Base-by-base conservation (phyloP, 1,140 invertebrate species). In the Helicoverpa zea region DNA sequence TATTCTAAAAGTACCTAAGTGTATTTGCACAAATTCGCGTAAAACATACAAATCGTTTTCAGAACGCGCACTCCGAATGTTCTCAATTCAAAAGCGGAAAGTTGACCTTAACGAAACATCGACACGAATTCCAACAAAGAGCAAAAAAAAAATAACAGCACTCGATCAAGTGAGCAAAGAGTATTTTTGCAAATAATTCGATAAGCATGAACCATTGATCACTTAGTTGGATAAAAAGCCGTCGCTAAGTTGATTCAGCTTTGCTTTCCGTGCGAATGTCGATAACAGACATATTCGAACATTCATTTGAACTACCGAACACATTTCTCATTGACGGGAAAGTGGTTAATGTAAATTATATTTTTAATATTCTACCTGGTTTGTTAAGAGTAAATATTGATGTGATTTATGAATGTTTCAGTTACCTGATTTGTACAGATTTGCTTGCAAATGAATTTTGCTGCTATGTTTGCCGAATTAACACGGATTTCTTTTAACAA, bases 231-330 rank as follows among this genome's bases (percentile, higher is more conserved):
- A 47, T 70, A 68, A 54, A 81, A 58, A n/a, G 56, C 47, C 52
- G 70, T 58, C 54, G 74, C 47, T 5, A 58, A 64, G 51, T 81
- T 81, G 79, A 63, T 77, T 81, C 18, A 81, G 61, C 64, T 78
- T 73, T 77, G 58, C n/a, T 75, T 49, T 29, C 18, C 76, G 63
- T 79, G 76, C 47, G 76, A 79, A 79, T n/a, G 18, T 49, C 29
- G 51, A 68, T 79, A 79, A 79, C 11, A 63, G 74, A 18, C 23
- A 30, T 18, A 35, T 35, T 35, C 35, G 35, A 35, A 49, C 52
- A 49, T 79, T 68, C 70, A 79, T 79, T 70, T 79, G n/a, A 29
- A 79, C 35, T 2, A 18, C 30, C 49, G 30, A 68, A 79, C 35
- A 29, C 30, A 58, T 70, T 79, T 78, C 10, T 78, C 61, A 54